Percentiles rank a stretch among this genome's conserved stretches.
These are phyloP conservation scores for Mus spicilegus DNA, from an alignment of 2,113 vertebrate genomes.

Conservation along the genomic window DNA sequence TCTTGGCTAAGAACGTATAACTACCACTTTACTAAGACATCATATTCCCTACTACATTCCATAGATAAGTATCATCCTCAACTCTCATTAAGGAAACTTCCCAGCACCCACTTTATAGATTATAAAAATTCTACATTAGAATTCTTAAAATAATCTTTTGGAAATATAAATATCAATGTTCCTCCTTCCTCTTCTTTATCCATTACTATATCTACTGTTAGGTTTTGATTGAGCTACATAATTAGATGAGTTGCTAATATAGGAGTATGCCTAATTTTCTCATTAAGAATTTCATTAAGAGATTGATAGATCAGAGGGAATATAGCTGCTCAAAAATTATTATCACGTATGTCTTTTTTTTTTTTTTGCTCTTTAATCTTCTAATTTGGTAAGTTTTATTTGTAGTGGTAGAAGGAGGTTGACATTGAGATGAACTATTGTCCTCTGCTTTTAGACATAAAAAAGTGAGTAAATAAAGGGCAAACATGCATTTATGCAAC, in stretches of 20 bases:
- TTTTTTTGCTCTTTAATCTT: background rate
- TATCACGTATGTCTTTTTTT: background rate
- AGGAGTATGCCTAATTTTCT: slow-evolving; percentile 2
- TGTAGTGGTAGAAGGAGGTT: background rate
- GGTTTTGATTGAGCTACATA: background rate
- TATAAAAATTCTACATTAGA: background rate
- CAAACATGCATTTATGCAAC: background rate
- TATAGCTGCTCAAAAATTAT: background rate
- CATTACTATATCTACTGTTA: background rate
- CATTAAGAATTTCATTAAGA: background rate
- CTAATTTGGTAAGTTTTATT: background rate
- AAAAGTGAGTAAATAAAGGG: background rate
- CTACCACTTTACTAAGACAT: background rate
- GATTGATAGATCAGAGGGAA: background rate
- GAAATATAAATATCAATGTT: background rate
- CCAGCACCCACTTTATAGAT: background rate
- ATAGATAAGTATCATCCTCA: background rate
- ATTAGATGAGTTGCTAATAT: background rate
- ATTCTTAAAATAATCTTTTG: background rate
- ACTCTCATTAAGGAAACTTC: background rate
- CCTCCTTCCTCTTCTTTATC: background rate
- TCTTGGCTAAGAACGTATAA: background rate
- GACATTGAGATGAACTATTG: background rate
- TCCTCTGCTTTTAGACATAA: background rate
- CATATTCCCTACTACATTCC: background rate